Base-by-base conservation (phyloP, 2,888 invertebrate genomes). In the Acanthoscelides obtectus region DNA sequence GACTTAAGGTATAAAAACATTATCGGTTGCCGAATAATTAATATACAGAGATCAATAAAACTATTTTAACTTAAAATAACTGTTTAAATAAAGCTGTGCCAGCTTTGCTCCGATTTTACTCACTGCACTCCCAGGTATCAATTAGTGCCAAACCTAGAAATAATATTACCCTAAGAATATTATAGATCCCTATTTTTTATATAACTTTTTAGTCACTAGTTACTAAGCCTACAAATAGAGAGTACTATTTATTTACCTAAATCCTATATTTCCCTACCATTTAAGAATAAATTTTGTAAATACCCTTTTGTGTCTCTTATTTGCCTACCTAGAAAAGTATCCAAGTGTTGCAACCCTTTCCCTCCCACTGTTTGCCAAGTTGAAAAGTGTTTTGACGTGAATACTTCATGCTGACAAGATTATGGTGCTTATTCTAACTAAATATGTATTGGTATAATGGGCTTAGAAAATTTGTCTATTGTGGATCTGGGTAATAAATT, bases 351-450 rank as follows among this genome's bases (percentile, higher is more conserved):
- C 67, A 72, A 71, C 72, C 74, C 73, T 73, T 74, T 71, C 19
- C 68, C 68, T 19, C 20, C 68, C 22, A 27, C 72, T 73, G 73
- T 69, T 64, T 67, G 25, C 69, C 72, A 76, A 75, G 74, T 76
- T 76, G 72, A 74, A 72, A 76, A 79, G 79, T 80, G 77, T 80
- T 80, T 77, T 78, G 80, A 80, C 80, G 79, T 71, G 66, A 72
- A 64, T 74, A 75, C 71, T 75, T 68, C 66, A 72, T 21, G 27
- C 27, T 65, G 75, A 75, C 72, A 71, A 72, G 75, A 75, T 78
- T 78, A 77, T 77, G 77, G 75, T 71, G 72, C 74, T 75, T 72
- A 75, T 75, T 70, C 71, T 74, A 74, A 74, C 72, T 73, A 45
- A 72, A 71, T 74, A 73, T 74, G 73, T 75, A 69, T 71, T 6